phyloP scores from a whole-genome alignment of 2,797 vertebrate genomes.

The Bovichtus diacanthus region DNA sequence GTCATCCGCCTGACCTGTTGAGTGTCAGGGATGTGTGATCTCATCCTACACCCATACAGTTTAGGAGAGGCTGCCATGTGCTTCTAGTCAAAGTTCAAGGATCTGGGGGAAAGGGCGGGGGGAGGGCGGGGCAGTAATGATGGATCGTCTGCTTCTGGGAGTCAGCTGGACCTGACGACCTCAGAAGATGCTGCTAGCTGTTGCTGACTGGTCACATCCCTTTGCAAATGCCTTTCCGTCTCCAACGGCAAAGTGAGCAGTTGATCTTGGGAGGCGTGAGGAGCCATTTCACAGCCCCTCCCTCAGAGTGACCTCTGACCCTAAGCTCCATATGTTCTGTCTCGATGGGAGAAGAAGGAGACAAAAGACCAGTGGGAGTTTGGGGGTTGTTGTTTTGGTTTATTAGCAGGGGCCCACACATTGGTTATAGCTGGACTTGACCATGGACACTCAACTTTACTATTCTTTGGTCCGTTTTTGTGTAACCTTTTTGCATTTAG shows the following conservation, averaged over 20 bases:
- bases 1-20: neutral
- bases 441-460: neutral
- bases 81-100: slow-evolving; percentile 21
- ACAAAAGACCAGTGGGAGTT: slow-evolving; percentile 32
- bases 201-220: slow-evolving; percentile 7
- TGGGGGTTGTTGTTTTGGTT: slow-evolving; percentile 21
- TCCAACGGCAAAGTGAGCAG: slow-evolving; percentile 39
- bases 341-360: slow-evolving; percentile 17
- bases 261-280: slow-evolving; percentile 20
- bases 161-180: neutral
- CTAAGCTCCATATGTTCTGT: slow-evolving; percentile 58
- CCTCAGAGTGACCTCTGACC: slow-evolving; percentile 47
- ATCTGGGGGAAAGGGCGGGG: neutral
- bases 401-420: neutral
- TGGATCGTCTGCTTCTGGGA: slow-evolving; percentile 26
- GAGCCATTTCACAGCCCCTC: slow-evolving; percentile 32
- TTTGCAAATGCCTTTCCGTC: neutral
- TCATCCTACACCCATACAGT: neutral
- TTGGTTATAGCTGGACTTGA: slow-evolving; percentile 11
- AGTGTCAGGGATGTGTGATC: neutral
- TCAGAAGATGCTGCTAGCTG: slow-evolving; percentile 21
- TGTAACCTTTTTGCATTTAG: neutral
- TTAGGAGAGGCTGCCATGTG: neutral
- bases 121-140: slow-evolving; percentile 1
- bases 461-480: neutral